Base-by-base conservation (phyloP, 2,888 invertebrate genomes). In the Meiosimyza decipiens region DNA sequence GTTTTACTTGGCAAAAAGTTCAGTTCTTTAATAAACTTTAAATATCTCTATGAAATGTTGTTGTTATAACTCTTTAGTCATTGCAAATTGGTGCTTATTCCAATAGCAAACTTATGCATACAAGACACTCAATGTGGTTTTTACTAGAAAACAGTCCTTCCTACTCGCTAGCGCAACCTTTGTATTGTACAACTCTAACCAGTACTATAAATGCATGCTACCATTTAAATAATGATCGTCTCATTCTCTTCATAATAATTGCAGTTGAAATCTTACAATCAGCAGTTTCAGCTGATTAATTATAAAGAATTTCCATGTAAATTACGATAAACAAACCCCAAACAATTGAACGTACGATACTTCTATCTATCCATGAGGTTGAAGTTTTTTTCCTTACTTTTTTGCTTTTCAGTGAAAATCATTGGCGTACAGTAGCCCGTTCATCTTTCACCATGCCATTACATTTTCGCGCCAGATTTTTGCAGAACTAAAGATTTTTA, bases 221-320 rank as follows among this genome's bases (percentile, higher is more conserved):
- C 40, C 9, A 40, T 40, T 40, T 40, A 40, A 40, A 40, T 40
- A 40, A 40, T 40, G 40, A 40, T 9, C 40, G 40, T 40, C 40
- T 40, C 40, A 40, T 40, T 9, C 40, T 40, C 40, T 57, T 22
- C 57, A 49, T 22, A 49, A 49, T 47, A 55, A 66, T 55, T 67
- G 67, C 67, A 9, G 49, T 22, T 54, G 57, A 18, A 40, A 67
- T 67, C 67, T 67, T 16, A 49, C 67, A 55, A 47, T 66, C 66
- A 66, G 40, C 54, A 22, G 40, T 49, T 55, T 47, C 57, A 40
- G 49, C 57, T 57, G 67, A 67, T 67, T 67, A 67, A 67, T 57
- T 67, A 67, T 49, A 49, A 67, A 57, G 40, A 40, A 50, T 67
- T 67, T 55, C 55, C 49, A 55, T 67, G 57, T 49, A 67, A 57